These are phyloP conservation scores for Anthopleura sola DNA, from an alignment of 64 coral and sea anemone species.

Conservation along the genomic window DNA sequence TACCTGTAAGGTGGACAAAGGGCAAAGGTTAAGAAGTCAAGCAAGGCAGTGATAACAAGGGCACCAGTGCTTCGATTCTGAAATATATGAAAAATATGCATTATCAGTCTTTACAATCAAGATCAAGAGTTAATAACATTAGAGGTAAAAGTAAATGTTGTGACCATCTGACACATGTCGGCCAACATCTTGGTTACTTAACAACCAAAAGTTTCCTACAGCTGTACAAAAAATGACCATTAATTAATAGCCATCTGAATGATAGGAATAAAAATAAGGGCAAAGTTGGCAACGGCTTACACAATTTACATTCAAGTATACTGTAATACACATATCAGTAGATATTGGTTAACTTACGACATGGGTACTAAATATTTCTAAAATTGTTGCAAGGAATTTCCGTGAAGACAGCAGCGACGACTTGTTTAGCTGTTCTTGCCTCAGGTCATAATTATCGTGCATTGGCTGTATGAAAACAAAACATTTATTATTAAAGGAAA, in stretches of 20 bases:
- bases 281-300: too few species aligned
- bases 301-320: too few species aligned
- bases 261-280: too few species aligned
- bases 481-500: neutral
- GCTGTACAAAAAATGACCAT: too few species aligned
- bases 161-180: too few species aligned
- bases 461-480: slow-evolving; percentile 57
- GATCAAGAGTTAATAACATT: too few species aligned
- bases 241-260: too few species aligned
- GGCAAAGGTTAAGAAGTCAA: slow-evolving; percentile 97
- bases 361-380: slow-evolving; percentile 92
- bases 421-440: slow-evolving; percentile 96
- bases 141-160: too few species aligned
- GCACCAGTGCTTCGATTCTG: slow-evolving; percentile 96
- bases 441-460: slow-evolving; percentile 97
- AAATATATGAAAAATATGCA: neutral
- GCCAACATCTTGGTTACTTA: too few species aligned
- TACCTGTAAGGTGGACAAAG: slow-evolving; percentile 99
- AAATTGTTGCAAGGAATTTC: slow-evolving; percentile 85
- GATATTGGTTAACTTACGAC: slow-evolving; percentile 99
- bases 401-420: slow-evolving; percentile 89
- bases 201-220: too few species aligned
- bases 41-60: slow-evolving; percentile 82
- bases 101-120: neutral
- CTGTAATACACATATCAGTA: too few species aligned